Evolutionary conservation across 2,113 vertebrate species (phyloP).

Genomic region (Taxidea taxus): DNA sequence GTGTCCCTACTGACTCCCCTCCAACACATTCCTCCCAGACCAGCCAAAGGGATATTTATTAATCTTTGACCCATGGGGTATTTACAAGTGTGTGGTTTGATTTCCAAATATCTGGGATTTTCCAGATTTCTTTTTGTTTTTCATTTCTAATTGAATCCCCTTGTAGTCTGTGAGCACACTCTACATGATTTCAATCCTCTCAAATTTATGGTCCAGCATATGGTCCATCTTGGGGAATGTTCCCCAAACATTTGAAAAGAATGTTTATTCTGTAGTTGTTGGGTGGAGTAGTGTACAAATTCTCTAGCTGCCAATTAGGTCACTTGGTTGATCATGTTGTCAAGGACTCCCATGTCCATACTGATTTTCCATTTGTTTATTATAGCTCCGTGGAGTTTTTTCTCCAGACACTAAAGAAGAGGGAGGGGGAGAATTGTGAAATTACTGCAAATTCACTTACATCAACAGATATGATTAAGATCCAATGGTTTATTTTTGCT

Average conservation of each 20-base stretch:
- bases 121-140: not conserved
- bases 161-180: not conserved
- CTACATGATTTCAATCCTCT: not conserved
- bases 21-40: not conserved
- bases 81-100: not conserved
- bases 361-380: not conserved
- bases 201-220: not conserved
- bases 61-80: not conserved
- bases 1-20: not conserved
- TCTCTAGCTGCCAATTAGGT: not conserved
- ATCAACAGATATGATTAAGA: not conserved
- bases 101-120: conserved; percentile 2
- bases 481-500: not conserved
- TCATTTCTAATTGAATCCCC: not conserved
- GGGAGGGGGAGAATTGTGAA: not conserved
- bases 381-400: not conserved
- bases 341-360: not conserved
- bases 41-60: not conserved
- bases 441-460: not conserved
- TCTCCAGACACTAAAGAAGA: not conserved
- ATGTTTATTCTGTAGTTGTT: not conserved
- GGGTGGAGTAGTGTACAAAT: not conserved
- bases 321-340: not conserved
- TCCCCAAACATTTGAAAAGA: not conserved
- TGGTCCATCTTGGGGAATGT: not conserved